Base-by-base conservation (phyloP, 2,797 vertebrate genomes). In the Chromobotia macracanthus region DNA sequence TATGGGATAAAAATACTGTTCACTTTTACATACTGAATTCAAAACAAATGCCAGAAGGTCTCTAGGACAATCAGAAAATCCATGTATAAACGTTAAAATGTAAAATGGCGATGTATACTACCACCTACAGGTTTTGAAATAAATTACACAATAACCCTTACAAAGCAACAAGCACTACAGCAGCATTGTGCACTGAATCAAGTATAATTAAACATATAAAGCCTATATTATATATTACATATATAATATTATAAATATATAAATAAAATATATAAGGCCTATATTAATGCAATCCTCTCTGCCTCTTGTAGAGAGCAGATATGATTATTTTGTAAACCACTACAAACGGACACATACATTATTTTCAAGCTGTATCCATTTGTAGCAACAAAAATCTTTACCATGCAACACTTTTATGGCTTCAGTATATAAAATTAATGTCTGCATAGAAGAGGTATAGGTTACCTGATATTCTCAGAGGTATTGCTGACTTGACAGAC, bases 41-140 rank as follows among this genome's bases (percentile, higher is more conserved):
- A 50, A 60, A 21, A 74, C 10, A 44, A 31, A 51, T 74, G 80
- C 35, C 5, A 18, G 72, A 7, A 16, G 53, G 16, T 51, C 19
- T 25, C 38, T 10, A n/a, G 3, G 2, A 82, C 3, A 31, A 23
- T 21, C 12, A 64, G 15, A 71, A 48, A 72, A 28, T 11, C 3
- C 21, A 65, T 77, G 19, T 55, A 61, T 51, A 82, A 73, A 56
- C 63, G 58, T 21, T 82, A 55, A 28, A 21, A 66, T 69, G 72
- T n/a, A n/a, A n/a, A n/a, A n/a, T n/a, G n/a, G n/a, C n/a, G 41
- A 58, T 23, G 23, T 48, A 28, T 76, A 84, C 81, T 73, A 83
- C 89, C 87, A 88, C 74, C 86, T 73, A 85, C 28, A 84, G 87
- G 87, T 85, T 80, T 55, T 64, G 3, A 82, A 89, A 90, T 90